Conservation (phyloP, 2,797 vertebrate species). For the Spheniscus humboldti region DNA sequence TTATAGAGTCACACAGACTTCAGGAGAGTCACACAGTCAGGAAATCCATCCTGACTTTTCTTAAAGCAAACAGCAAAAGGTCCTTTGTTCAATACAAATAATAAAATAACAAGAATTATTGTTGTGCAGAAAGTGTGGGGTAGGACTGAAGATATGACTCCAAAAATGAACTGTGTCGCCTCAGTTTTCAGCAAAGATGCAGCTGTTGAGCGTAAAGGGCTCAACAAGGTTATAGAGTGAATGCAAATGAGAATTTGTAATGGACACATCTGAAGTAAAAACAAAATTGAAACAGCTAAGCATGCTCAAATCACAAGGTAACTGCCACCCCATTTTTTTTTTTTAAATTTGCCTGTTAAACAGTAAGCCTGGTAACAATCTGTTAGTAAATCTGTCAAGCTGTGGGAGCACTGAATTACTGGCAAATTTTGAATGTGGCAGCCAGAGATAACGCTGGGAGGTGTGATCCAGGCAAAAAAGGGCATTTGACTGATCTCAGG, state of each 20-base stretch:
- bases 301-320: conserved; percentile 18
- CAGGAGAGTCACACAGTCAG: no score
- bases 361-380: conserved; percentile 47
- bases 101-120: neutral
- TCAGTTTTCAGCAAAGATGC: neutral
- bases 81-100: neutral
- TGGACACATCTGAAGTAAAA: neutral
- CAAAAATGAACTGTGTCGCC: neutral
- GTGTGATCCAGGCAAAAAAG: conserved; percentile 19
- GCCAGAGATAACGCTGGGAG: neutral
- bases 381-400: conserved; percentile 60
- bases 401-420: conserved; percentile 39
- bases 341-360: neutral
- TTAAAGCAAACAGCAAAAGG: neutral
- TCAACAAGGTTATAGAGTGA: neutral
- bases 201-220: neutral
- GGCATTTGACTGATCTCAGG: conserved; percentile 19
- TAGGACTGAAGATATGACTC: neutral
- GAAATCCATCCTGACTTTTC: neutral
- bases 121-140: neutral
- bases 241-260: neutral
- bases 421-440: conserved; percentile 21
- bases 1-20: neutral
- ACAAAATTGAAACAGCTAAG: neutral
- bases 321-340: neutral